Conservation (phyloP, 2,797 vertebrate genomes). For the Huso huso region DNA sequence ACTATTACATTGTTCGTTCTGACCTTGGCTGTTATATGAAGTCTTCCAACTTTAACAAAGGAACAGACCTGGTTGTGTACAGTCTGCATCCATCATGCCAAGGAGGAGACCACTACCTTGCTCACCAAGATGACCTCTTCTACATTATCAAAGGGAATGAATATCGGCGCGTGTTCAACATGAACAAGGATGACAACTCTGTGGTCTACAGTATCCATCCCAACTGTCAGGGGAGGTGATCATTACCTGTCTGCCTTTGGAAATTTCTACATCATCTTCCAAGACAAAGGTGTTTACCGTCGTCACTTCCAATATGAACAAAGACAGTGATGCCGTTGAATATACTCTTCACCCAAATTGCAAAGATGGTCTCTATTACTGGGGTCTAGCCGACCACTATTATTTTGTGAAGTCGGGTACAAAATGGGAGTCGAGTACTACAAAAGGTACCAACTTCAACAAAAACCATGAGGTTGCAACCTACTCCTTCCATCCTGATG, state of each 20-base stretch:
- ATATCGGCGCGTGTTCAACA: slow-evolving; percentile 5
- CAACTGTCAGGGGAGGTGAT: background rate
- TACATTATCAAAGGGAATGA: slow-evolving; percentile 7
- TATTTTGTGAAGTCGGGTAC: background rate
- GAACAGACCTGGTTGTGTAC: background rate
- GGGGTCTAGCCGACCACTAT: background rate
- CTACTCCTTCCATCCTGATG: slow-evolving; percentile 4
- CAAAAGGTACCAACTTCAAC: background rate
- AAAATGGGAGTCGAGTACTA: background rate
- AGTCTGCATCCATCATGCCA: slow-evolving; percentile 6
- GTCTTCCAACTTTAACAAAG: background rate
- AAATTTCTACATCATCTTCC: slow-evolving; percentile 12
- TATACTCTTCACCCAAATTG: background rate
- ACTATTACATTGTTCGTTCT: slow-evolving; percentile 13
- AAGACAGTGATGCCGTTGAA: background rate
- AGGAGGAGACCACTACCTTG: slow-evolving; percentile 14
- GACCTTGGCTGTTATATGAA: slow-evolving; percentile 15
- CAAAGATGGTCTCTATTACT: slow-evolving; percentile 10
- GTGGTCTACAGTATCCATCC: slow-evolving; percentile 13
- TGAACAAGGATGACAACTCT: background rate
- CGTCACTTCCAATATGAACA: background rate
- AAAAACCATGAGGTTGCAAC: background rate
- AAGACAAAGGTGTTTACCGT: background rate
- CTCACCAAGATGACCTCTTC: background rate
- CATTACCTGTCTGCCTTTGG: slow-evolving; percentile 1